Percentiles rank a stretch among this genome's conserved stretches.
These are phyloP conservation scores for Hydrolagus colliei DNA, from an alignment of 2,797 vertebrate genomes.

Conservation along the genomic window DNA sequence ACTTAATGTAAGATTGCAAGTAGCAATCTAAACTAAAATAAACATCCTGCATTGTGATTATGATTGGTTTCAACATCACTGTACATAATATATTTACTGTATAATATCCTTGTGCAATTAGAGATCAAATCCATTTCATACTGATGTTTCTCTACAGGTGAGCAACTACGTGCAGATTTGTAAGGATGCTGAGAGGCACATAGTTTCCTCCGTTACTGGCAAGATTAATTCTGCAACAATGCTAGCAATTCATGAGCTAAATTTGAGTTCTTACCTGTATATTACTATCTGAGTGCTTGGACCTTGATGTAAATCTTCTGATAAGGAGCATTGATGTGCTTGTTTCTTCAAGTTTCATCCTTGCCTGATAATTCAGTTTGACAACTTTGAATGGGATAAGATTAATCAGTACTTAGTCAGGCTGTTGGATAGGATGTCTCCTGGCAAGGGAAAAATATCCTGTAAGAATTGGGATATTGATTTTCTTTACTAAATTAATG, in stretches of 20 bases:
- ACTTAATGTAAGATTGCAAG: neutral
- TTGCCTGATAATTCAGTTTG: neutral
- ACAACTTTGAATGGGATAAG: neutral
- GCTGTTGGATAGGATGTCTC: neutral
- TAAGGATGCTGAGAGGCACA: neutral
- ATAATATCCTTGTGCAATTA: conserved; percentile 11
- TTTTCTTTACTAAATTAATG: conserved; percentile 6
- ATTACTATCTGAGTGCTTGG: neutral
- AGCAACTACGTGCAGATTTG: too few species aligned
- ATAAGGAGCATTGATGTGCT: neutral
- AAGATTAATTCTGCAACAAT: neutral
- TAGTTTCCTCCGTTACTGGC: neutral
- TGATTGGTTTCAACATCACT: conserved; percentile 10
- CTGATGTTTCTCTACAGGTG: neutral
- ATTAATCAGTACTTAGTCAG: neutral
- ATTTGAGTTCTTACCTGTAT: neutral
- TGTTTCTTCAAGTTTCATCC: neutral
- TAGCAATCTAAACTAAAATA: conserved; percentile 18
- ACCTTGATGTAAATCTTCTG: neutral
- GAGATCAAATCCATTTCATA: neutral
- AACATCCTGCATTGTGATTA: conserved; percentile 3
- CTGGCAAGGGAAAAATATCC: neutral
- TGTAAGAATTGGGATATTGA: conserved; percentile 16
- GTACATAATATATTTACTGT: neutral
- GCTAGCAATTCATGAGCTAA: neutral